Base-by-base conservation (phyloP, 30 jellyfish, hydroid and myxozoan species). In the Haliclystus octoradiatus region DNA sequence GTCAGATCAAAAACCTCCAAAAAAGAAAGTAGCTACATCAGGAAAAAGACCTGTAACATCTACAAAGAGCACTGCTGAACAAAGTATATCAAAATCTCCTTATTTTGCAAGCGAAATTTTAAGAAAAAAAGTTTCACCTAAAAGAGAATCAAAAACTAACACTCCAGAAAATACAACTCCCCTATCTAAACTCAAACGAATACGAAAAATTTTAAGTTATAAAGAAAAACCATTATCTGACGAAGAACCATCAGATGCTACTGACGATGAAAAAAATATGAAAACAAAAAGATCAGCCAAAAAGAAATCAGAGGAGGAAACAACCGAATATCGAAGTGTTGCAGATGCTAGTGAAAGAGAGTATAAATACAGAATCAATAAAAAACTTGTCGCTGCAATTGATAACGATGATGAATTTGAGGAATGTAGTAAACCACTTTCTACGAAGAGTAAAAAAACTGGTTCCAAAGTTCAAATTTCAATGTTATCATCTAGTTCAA, bases 401-500 rank as follows among this genome's bases (percentile, higher is more conserved):
- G 81, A 72, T 31, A 66, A 80, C 57, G 84, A 80, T 33, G 80
- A 29, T 2, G 78, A 71, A n/a, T 71, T 73, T 67, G 84, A 71
- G 49, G 65, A 28, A 32, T 52, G 75, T 7, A 68, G 82, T 25
- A 77, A 57, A 52, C 91, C 91, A 9, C 72, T 61, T n/a, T n/a
- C n/a, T 26, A 51, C 52, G 35, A 25, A 49, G 2, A 34, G 57
- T 9, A 66, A 52, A 24, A 68, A 77, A 19, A 26, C 31, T 9
- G 65, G 52, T n/a, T 26, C 46, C 49, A 77, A 31, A 31, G 40
- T 34, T n/a, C 9, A 31, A 29, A 34, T 79, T 1, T 66, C 79
- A 22, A 60, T 68, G 2, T 71, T 77, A 13, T 30, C 60, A 47
- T 47, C 60, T 9, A 60, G 68, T 13, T 77, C 91, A 28, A 65